These are phyloP conservation scores for Drosophila pallidifrons DNA, from an alignment of 1,140 invertebrate genomes.

Conservation along the genomic window DNA sequence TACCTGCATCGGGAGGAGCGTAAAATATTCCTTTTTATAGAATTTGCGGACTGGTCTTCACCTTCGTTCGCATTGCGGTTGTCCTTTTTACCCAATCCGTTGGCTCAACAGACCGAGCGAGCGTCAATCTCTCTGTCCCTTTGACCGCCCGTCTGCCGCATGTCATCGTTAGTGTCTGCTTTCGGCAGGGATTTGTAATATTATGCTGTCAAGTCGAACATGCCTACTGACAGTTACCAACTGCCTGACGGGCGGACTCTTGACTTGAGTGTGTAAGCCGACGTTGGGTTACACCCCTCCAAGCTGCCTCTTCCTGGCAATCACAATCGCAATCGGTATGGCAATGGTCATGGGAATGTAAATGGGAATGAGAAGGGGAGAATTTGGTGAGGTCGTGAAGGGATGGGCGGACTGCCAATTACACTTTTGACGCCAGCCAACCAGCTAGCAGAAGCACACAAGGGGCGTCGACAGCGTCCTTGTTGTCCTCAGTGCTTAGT, in stretches of 20 bases:
- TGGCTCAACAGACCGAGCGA: background rate
- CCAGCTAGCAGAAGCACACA: constrained; percentile 6
- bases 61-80: constrained; percentile 21
- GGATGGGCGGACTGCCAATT: constrained; percentile 68
- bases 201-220: constrained; percentile 83
- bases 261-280: constrained; percentile 70
- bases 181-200: constrained; percentile 82
- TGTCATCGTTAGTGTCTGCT: constrained; percentile 79
- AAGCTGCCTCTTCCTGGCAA: background rate
- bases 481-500: constrained; percentile 16
- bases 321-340: constrained; percentile 29
- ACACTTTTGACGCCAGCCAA: constrained; percentile 72
- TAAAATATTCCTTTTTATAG: constrained; percentile 44
- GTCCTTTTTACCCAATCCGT: constrained; percentile 35
- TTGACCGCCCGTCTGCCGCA: constrained; percentile 49
- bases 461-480: constrained; percentile 55
- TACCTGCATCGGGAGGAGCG: constrained; percentile 34
- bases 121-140: constrained; percentile 34
- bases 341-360: background rate
- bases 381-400: background rate
- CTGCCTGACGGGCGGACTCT: constrained; percentile 65
- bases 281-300: constrained; percentile 56
- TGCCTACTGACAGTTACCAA: constrained; percentile 81
- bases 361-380: background rate
- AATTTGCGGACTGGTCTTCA: constrained; percentile 38